Evolutionary conservation across 2,113 vertebrate genomes (phyloP), one percentile per base, ranked within the genome.

Genomic region (Carlito syrichta): DNA sequence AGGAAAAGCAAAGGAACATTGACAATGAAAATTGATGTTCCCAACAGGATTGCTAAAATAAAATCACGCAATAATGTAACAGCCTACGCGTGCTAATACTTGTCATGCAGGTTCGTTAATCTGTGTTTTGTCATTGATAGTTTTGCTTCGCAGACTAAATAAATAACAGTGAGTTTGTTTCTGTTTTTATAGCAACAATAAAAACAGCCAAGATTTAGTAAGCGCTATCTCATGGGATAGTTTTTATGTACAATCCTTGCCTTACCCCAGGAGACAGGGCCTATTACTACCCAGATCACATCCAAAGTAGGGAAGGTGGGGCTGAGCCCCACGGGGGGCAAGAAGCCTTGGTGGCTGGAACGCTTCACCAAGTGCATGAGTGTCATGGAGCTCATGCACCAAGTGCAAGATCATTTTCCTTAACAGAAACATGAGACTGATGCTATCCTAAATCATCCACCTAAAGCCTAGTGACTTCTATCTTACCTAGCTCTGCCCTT

Each of bases 271-370:
- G 12, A 12, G 38, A 30, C 7, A 38, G 17, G 30, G 1, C 22
- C 25, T 14, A 3, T 17, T 14, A 7, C 6, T 2, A 32, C 40
- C 8, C 0, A 0, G 9, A 22, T 38, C 6, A 23, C 6, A 0
- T 17, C 19, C 14, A 2, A 32, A 16, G 43, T 1, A 14, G 38
- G 48, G 27, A 76, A 17, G 30, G 73, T 3, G 14, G 22, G 73
- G 16, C 5, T 30, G 8, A 10, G 27, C 8, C 73, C 73, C 2
- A n/a, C n/a, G 12, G 71, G 11, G 8, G 23, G 25, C 40, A 45
- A n/a, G n/a, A n/a, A n/a, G n/a, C n/a, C n/a, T n/a, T n/a, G n/a
- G n/a, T n/a, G n/a, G n/a, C n/a, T n/a, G n/a, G n/a, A n/a, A n/a
- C n/a, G n/a, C n/a, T n/a, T n/a, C n/a, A n/a, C n/a, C n/a, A n/a